These are phyloP conservation scores for Pomatostomus ruficeps DNA, from an alignment of 2,113 vertebrate species.

Conservation along the genomic window DNA sequence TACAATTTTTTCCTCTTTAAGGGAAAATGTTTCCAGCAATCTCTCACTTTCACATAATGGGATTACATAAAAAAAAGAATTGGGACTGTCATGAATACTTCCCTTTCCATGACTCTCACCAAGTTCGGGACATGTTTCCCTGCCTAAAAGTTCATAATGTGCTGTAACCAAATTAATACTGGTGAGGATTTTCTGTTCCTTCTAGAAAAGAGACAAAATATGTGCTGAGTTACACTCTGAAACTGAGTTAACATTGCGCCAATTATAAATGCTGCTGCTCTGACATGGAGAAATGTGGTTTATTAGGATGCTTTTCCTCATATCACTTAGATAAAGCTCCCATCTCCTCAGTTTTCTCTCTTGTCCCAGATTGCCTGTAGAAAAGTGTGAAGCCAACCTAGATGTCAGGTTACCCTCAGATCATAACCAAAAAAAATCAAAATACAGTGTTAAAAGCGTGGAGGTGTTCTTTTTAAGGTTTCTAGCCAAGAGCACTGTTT, in stretches of 20 bases:
- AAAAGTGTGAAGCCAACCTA: neutral
- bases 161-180: neutral
- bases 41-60: neutral
- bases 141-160: neutral
- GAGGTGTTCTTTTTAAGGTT: neutral
- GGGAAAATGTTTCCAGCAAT: neutral
- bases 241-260: neutral
- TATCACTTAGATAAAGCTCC: neutral
- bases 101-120: neutral
- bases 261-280: neutral
- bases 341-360: neutral
- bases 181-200: neutral
- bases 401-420: neutral
- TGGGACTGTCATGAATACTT: neutral
- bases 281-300: neutral
- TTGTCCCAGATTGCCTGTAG: neutral
- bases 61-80: neutral
- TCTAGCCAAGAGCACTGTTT: neutral
- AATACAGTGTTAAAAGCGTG: neutral
- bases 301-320: neutral
- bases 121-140: neutral
- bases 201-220: neutral
- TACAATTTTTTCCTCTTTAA: neutral
- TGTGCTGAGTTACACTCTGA: neutral
- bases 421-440: neutral